Base-by-base conservation (phyloP, 37 sponge, comb jelly and placozoan species). In the Geodia barretti region DNA sequence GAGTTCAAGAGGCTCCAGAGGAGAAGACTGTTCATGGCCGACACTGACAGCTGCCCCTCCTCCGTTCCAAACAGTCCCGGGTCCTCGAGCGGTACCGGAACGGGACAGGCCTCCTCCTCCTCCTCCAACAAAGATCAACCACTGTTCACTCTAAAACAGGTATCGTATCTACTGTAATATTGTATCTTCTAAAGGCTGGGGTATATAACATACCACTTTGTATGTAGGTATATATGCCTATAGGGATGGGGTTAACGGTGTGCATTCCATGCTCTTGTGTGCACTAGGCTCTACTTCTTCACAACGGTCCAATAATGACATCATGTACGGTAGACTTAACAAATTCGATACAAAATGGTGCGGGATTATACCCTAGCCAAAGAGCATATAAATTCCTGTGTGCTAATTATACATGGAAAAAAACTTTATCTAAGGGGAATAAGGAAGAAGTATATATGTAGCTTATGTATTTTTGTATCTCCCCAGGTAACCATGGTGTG, bases 81-180 rank as follows among this genome's bases (percentile, higher is more conserved):
- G 54, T 26, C 65, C 31, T 41, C 40, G 2, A 35, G 39, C 63
- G 30, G 61, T 9, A 24, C 58, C 21, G 36, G 34, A 38, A 0
- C 72, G 69, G 54, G 58, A 5, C 41, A 24, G 59, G 38, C 33
- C 14, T 9, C 47, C 47, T 17, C 67, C 9, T 31, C 33, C 14
- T 9, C 47, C 47, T 17, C 67, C 9, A 21, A 24, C 66, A 88
- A 73, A 39, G 97, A 96, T 14, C 94, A 91, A 72, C 94, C 97
- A 33, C 83, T 96, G n/a, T 96, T 96, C 75, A 96, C 95, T 3
- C 86, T 96, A 47, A 94, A 82, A 58, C 94, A 96, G 84, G 87
- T 86, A 17, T 7, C 14, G 54, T 47, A 47, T 14, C 14, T 47
- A 14, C 7, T 47, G 54, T 47, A 14, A 7, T 47, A 14, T 14